phyloP scores from a whole-genome alignment of 1,140 invertebrate genomes.

The Phocides pigmalion region DNA sequence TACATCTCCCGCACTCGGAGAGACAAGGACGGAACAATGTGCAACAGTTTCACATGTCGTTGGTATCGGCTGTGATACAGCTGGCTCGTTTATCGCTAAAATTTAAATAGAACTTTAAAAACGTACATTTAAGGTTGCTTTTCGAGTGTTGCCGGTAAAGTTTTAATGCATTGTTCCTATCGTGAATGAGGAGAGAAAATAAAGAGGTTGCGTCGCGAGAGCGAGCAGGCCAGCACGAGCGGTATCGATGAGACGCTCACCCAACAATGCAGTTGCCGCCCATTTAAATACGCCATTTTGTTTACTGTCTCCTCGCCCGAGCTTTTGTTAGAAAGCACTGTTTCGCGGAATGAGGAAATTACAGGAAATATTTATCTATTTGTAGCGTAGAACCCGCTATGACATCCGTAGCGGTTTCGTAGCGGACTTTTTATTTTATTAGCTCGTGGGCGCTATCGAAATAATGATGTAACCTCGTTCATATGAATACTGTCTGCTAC shows the following conservation, averaged over 20 bases:
- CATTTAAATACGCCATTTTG: slow-evolving; percentile 84
- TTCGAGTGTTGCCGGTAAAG: slow-evolving; percentile 33
- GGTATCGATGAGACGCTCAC: slow-evolving; percentile 59
- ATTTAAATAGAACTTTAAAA: slow-evolving; percentile 42
- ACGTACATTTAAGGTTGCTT: slow-evolving; percentile 35
- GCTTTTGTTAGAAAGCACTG: slow-evolving; percentile 66
- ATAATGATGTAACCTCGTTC: background rate
- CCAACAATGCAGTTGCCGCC: slow-evolving; percentile 78
- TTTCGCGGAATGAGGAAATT: slow-evolving; percentile 75
- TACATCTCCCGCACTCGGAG: slow-evolving; percentile 45
- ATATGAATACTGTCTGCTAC: too few species aligned
- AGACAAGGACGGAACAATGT: slow-evolving; percentile 63
- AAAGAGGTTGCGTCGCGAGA: slow-evolving; percentile 62
- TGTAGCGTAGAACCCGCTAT: slow-evolving; percentile 44
- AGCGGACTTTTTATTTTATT: slow-evolving; percentile 15
- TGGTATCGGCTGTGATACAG: slow-evolving; percentile 46
- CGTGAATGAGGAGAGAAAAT: slow-evolving; percentile 65
- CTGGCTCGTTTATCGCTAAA: slow-evolving; percentile 25
- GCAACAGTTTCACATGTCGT: slow-evolving; percentile 75
- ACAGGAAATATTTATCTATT: slow-evolving; percentile 74
- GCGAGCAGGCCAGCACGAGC: slow-evolving; percentile 58
- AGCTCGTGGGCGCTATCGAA: slow-evolving; percentile 7
- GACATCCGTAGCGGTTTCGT: slow-evolving; percentile 28
- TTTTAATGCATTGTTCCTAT: slow-evolving; percentile 55
- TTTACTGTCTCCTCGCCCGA: slow-evolving; percentile 69